These are phyloP conservation scores for Oriolus oriolus DNA, from an alignment of 2,113 vertebrate genomes.

Conservation along the genomic window DNA sequence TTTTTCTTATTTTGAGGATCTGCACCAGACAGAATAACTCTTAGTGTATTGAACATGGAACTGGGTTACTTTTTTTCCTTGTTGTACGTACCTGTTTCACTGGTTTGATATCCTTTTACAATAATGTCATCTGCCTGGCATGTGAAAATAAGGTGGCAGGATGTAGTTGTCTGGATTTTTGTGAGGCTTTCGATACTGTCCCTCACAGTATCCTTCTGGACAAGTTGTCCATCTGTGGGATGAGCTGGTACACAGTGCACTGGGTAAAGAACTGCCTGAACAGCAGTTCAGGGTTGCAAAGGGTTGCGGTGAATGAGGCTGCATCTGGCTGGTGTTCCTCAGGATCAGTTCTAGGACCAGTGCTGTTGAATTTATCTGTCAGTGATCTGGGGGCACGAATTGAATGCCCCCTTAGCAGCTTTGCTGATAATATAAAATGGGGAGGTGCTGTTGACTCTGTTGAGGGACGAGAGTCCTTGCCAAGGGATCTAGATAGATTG, in stretches of 20 bases:
- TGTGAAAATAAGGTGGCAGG: background rate
- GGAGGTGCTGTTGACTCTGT: background rate
- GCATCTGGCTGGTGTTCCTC: background rate
- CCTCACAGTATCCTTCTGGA: background rate
- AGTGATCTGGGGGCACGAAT: background rate
- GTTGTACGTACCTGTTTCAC: background rate
- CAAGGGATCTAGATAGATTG: background rate
- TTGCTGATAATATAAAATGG: background rate
- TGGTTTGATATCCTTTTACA: background rate
- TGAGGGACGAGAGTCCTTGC: background rate
- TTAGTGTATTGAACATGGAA: background rate
- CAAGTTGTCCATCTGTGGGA: background rate
- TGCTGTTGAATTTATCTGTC: background rate
- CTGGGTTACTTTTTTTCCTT: background rate
- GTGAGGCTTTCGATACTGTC: background rate
- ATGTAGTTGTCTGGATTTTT: background rate
- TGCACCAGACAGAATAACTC: background rate
- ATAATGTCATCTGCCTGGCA: background rate
- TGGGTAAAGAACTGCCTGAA: background rate
- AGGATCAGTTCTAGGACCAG: background rate
- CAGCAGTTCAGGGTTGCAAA: background rate
- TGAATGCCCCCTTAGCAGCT: background rate
- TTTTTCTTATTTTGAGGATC: background rate
- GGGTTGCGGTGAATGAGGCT: background rate
- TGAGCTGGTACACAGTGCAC: rapidly evolving